Conservation (phyloP, 2,113 vertebrate genomes). For the Chamaetylas fuelleborni region DNA sequence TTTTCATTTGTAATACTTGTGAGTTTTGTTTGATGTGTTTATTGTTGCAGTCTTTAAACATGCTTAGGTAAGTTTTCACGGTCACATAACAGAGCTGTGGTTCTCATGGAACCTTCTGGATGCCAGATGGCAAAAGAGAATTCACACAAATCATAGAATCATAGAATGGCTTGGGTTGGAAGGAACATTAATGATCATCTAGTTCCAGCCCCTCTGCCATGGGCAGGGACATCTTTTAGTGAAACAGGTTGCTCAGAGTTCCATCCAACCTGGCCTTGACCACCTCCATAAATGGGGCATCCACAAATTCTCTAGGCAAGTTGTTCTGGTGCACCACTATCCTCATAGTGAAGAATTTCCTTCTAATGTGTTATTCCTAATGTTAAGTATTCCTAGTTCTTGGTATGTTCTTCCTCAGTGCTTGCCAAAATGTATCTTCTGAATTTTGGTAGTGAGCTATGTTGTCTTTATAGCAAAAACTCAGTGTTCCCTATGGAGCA, state of each 20-base stretch:
- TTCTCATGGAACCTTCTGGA: not conserved
- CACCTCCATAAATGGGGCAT: not conserved
- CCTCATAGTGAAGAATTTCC: not conserved
- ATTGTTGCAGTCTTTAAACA: not conserved
- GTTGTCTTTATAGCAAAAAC: not conserved
- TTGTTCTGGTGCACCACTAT: not conserved
- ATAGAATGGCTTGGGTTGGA: not conserved
- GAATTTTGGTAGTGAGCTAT: not conserved
- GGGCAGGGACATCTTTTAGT: not conserved
- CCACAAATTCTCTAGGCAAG: not conserved
- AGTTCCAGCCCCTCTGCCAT: not conserved
- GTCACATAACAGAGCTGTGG: not conserved
- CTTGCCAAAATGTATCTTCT: not conserved
- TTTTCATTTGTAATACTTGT: not conserved
- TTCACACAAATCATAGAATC: not conserved
- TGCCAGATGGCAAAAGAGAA: not conserved
- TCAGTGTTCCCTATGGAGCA: not conserved
- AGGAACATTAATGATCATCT: not conserved
- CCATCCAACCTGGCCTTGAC: not conserved
- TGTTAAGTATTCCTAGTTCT: not conserved
- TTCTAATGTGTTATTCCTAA: not conserved
- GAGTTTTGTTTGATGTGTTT: not conserved
- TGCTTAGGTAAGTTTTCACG: not conserved
- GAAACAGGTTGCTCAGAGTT: not conserved
- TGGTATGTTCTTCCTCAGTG: not conserved